These are phyloP conservation scores for Falco naumanni DNA, from an alignment of 2,797 vertebrate genomes.

Conservation along the genomic window DNA sequence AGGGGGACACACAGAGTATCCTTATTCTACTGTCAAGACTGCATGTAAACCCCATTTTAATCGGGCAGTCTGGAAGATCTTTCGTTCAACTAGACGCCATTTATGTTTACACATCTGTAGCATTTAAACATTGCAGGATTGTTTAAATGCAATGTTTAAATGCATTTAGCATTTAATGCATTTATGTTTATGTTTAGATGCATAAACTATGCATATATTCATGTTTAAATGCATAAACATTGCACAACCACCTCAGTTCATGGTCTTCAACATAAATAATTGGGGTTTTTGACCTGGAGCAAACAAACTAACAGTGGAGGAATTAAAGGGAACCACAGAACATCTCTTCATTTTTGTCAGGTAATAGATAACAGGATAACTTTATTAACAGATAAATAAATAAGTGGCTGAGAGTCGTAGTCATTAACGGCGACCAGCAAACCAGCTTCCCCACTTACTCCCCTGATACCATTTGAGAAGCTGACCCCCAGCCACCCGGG, in stretches of 20 bases:
- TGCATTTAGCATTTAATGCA: constrained; percentile 11
- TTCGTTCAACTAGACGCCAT: background rate
- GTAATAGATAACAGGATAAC: background rate
- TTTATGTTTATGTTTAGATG: constrained; percentile 7
- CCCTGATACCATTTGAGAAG: background rate
- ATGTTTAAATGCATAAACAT: constrained; percentile 18
- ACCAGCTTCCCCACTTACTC: background rate
- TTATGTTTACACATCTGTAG: constrained; percentile 6
- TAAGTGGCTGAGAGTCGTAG: background rate
- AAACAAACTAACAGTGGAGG: background rate
- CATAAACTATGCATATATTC: constrained; percentile 12
- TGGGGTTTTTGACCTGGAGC: background rate
- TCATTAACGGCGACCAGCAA: background rate
- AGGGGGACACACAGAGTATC: background rate
- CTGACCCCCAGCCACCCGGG: fast-evolving
- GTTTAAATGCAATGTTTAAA: background rate
- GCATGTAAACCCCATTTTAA: background rate
- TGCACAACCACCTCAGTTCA: background rate
- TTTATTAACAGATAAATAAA: background rate
- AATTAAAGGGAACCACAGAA: background rate
- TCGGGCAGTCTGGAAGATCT: background rate
- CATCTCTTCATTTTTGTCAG: background rate
- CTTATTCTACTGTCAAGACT: background rate
- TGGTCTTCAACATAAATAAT: background rate
- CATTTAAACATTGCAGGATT: constrained; percentile 1